Base-by-base conservation (phyloP, 1,140 invertebrate species). In the Vanessa atalanta region DNA sequence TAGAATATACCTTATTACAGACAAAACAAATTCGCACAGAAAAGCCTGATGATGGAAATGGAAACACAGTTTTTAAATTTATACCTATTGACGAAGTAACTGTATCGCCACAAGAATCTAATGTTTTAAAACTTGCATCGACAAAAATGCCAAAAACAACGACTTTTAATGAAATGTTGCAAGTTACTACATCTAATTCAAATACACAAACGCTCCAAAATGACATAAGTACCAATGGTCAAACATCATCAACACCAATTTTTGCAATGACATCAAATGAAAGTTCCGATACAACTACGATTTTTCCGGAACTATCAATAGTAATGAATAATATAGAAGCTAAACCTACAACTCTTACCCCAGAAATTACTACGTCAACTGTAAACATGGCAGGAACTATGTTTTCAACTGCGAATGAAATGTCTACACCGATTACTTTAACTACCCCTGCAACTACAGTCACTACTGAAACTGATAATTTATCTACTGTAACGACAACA, bases 1-100 rank as follows among this genome's bases (percentile, higher is more conserved):
- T 61, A 9, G 13, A 37, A 37, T 16, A 47, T 57, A 65, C 60
- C 70, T 75, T 72, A 79, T 93, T 93, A 75, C 89, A 93, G 93
- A 93, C 93, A 70, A 88, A 93, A 88, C 84, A 91, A 88, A 93
- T 93, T 72, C 87, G 92, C 37, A 93, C 93, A 16, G 93, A 93
- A 85, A 93, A 87, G 81, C 93, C 92, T 47, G 76, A 70, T 75
- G 84, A 89, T 77, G 89, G 83, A 65, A 87, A 78, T 76, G 84
- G 84, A 76, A 90, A 84, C 73, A 79, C 90, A 47, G 82, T 93
- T 76, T 93, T 92, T 83, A 91, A 93, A 84, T 93, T 90, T 73
- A 93, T 93, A 84, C 91, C 93, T 48, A 93, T 93, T 68, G 89
- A 93, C 70, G 89, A 93, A 85, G 86, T 92, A 11, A 87, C 84